Percentiles rank a stretch among this genome's conserved stretches.
Evolutionary conservation across 2,113 vertebrate genomes (phyloP).

Genomic region (Phylloscopus trochilus): DNA sequence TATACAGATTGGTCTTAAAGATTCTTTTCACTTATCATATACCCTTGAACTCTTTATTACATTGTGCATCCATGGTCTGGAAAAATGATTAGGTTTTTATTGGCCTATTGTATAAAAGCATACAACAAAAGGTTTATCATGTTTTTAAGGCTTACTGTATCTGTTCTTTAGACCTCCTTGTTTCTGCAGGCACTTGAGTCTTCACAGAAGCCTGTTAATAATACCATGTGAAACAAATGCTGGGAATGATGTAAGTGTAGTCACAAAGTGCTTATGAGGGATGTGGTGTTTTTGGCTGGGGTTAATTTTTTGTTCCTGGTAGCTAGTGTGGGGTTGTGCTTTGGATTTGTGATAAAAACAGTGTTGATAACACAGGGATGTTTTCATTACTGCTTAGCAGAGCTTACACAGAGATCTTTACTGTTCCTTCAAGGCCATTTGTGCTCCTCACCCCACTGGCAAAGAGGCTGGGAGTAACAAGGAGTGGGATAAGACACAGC

Average conservation of each 20-base stretch:
- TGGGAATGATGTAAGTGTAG: neutral
- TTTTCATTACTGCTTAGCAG: neutral
- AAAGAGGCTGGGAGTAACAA: neutral
- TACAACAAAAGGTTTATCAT: neutral
- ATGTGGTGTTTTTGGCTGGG: neutral
- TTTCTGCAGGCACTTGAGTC: neutral
- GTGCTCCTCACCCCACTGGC: accelerated
- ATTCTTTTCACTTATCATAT: neutral
- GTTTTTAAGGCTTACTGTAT: neutral
- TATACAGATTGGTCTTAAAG: neutral
- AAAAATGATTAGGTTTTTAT: slow-evolving; percentile 2
- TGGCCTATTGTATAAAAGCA: neutral
- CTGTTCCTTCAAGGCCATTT: neutral
- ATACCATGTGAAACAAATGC: neutral
- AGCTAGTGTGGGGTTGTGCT: neutral
- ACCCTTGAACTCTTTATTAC: neutral
- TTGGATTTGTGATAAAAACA: neutral
- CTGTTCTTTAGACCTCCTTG: neutral
- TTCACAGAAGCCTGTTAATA: neutral
- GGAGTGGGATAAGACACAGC: neutral
- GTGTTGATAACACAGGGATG: neutral
- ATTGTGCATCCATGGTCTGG: neutral
- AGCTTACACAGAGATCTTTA: neutral
- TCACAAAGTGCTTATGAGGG: neutral
- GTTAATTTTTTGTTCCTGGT: neutral